phyloP scores from a whole-genome alignment of 2,888 invertebrate genomes.

The Dichetophora obliterata region DNA sequence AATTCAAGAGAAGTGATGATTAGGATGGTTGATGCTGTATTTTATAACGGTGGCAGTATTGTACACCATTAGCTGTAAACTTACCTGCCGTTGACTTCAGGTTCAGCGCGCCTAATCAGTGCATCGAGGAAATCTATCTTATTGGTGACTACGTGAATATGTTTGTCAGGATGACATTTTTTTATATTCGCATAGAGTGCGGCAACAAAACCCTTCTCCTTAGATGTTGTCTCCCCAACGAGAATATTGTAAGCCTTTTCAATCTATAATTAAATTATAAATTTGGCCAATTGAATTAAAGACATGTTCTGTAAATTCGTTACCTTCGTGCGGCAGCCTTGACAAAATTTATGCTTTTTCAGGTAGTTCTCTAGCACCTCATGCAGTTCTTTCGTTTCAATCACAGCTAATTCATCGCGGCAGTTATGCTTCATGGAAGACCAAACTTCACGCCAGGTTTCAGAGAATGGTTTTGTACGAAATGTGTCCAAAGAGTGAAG shows the following conservation, averaged over 20 bases:
- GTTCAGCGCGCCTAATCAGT: constrained; percentile 90
- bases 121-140: constrained; percentile 91
- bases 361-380: constrained; percentile 91
- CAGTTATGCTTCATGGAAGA: constrained; percentile 85
- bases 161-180: constrained; percentile 86
- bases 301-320: not conserved
- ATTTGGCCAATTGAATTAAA: not conserved
- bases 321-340: constrained; percentile 95
- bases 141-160: constrained; percentile 85
- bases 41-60: too few relatives aligned
- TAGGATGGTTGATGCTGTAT: too few relatives aligned
- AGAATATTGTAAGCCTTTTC: constrained; percentile 87
- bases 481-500: constrained; percentile 92
- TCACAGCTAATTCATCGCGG: constrained; percentile 86
- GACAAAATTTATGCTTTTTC: constrained; percentile 93
- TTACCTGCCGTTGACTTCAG: constrained; percentile 88
- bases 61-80: not conserved
- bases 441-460: constrained; percentile 88
- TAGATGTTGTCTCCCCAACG: constrained; percentile 86
- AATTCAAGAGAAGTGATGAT: too few relatives aligned
- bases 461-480: constrained; percentile 78
- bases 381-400: constrained; percentile 86
- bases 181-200: constrained; percentile 89
- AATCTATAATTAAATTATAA: constrained; percentile 68
- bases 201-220: constrained; percentile 91